A percentile compares a stretch with the other conserved stretches of the same genome.
phyloP scores from a whole-genome alignment of 2,797 vertebrate species.

The Xenops minutus region DNA sequence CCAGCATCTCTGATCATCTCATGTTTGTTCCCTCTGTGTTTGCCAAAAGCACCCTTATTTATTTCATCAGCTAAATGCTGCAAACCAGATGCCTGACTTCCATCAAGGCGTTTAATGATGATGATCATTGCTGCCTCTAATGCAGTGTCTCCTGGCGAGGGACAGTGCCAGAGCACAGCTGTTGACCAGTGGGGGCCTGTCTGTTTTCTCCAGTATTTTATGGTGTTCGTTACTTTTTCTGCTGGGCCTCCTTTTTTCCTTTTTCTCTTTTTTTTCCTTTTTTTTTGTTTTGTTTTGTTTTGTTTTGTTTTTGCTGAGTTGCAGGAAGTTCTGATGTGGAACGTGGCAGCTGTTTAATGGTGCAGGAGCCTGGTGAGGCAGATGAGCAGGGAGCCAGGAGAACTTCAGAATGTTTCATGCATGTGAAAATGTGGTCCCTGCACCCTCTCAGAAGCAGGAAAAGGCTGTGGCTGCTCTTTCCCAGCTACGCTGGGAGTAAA shows the following conservation, averaged over 20 bases:
- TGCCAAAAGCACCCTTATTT: slow-evolving; percentile 68
- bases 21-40: slow-evolving; percentile 43
- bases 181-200: slow-evolving; percentile 2
- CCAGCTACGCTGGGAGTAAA: background rate
- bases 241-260: background rate
- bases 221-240: background rate
- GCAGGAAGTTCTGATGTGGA: slow-evolving; percentile 29
- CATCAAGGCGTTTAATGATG: slow-evolving; percentile 27
- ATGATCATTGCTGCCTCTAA: slow-evolving; percentile 35
- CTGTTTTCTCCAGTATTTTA: slow-evolving; percentile 24
- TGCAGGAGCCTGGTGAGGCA: background rate
- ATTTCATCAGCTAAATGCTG: slow-evolving; percentile 55
- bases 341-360: background rate
- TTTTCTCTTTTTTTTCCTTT: background rate
- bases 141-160: background rate
- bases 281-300: background rate
- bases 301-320: background rate
- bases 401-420: background rate
- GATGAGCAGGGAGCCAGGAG: background rate
- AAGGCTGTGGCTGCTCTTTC: background rate
- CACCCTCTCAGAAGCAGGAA: background rate
- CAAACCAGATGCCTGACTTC: slow-evolving; percentile 43
- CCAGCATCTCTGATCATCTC: slow-evolving; percentile 29
- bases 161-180: slow-evolving; percentile 27
- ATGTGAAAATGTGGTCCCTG: fast-evolving